Evolutionary conservation across 2,113 vertebrate genomes (phyloP), one percentile per base, ranked within the genome.

Genomic region (Calyptomena viridis): DNA sequence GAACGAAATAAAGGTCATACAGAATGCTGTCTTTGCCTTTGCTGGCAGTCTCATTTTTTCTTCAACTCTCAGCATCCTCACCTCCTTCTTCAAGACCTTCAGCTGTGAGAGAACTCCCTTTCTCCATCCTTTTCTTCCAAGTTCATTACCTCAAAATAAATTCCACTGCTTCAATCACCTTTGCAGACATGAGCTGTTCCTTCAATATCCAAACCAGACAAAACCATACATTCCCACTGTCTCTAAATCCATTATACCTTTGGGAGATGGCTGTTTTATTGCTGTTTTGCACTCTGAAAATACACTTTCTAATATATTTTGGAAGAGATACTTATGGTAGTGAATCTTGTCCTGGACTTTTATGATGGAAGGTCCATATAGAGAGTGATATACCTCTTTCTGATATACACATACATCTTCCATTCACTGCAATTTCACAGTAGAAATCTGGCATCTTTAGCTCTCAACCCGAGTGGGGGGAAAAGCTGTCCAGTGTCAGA

Each of bases 391-490:
- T 27, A 67, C 4, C 37, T 4, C 25, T 77, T 80, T 90, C 27
- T 74, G 46, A 84, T 71, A 53, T 4, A 42, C 13, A 8, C 11
- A 66, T 27, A 22, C 5, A 44, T 76, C 9, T 11, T 64, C 3
- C n/a, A 68, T 27, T 64, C 11, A 28, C 24, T 77, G 31, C 8
- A 80, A 46, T 74, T 89, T 67, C 55, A 74, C n/a, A 39, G 30
- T 11, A 87, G 42, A 80, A 89, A 66, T 80, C 13, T 47, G 22
- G 5, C 22, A 52, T 44, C 28, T 76, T 84, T 46, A 82, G 20
- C 25, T 62, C 15, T 44, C 22, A 40, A 0, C 3, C 8, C 28
- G 20, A 50, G 9, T 11, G 2, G 14, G 3, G 9, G 9, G 10
- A 12, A 79, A 80, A 58, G 27, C 11, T 67, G 40, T 21, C 50